These are phyloP conservation scores for Andrena camellia DNA, from an alignment of 2,888 invertebrate species.

Conservation along the genomic window DNA sequence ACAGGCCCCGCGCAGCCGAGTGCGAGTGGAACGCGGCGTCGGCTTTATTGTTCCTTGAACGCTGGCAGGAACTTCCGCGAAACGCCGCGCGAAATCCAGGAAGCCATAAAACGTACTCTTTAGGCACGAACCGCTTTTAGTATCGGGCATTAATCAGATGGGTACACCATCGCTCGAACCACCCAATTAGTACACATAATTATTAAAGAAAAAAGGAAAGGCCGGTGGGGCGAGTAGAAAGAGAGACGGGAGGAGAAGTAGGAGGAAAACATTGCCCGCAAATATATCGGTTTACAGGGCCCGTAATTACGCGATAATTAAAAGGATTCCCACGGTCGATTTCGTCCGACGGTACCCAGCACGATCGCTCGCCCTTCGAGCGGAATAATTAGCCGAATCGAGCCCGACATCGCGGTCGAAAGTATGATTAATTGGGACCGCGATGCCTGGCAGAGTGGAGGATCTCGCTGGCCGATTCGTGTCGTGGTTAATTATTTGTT, in stretches of 20 bases:
- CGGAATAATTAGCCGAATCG: slow-evolving; percentile 50
- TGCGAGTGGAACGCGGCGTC: slow-evolving; percentile 15
- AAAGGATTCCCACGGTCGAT: slow-evolving; percentile 63
- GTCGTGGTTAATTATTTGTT: slow-evolving; percentile 26
- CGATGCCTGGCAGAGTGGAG: not conserved
- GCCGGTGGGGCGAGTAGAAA: too few relatives aligned
- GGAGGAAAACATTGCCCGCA: not conserved
- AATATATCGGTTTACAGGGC: slow-evolving; percentile 39
- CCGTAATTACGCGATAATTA: slow-evolving; percentile 64
- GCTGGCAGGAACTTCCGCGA: slow-evolving; percentile 51
- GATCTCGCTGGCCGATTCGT: not conserved
- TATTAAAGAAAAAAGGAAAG: slow-evolving; percentile 28
- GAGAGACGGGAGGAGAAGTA: not conserved
- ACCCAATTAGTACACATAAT: slow-evolving; percentile 64
- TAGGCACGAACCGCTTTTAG: slow-evolving; percentile 63
- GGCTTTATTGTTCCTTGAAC: slow-evolving; percentile 42
- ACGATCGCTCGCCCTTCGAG: slow-evolving; percentile 46
- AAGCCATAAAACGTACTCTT: slow-evolving; percentile 65
- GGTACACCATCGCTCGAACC: slow-evolving; percentile 50
- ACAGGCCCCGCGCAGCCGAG: slow-evolving; percentile 6
- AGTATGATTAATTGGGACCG: slow-evolving; percentile 9
- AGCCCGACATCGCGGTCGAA: not conserved
- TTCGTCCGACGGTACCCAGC: slow-evolving; percentile 48
- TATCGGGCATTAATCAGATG: slow-evolving; percentile 66
- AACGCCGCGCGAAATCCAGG: slow-evolving; percentile 59